A percentile compares a stretch with the other conserved stretches of the same genome.
Conservation (phyloP, 2,888 invertebrate species). For the Leptopterna dolabrata region DNA sequence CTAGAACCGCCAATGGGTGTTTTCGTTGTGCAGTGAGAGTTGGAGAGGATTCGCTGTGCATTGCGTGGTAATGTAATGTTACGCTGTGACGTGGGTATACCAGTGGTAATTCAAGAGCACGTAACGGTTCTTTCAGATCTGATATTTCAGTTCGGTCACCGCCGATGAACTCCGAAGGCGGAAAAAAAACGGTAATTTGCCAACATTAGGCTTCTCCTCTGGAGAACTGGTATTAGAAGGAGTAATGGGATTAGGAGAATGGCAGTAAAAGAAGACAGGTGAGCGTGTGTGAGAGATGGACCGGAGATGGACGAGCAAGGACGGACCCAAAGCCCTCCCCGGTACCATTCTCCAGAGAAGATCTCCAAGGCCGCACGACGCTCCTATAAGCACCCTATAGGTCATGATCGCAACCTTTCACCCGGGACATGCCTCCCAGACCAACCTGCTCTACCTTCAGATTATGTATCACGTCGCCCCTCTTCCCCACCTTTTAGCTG, state of each 20-base stretch:
- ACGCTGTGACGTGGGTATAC: not conserved
- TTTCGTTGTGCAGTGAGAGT: no score
- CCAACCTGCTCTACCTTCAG: constrained; percentile 14
- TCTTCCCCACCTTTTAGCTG: not conserved
- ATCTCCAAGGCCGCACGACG: constrained; percentile 42
- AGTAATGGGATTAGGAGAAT: constrained; percentile 28
- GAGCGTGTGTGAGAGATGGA: constrained; percentile 24
- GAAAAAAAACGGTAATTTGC: constrained; percentile 1
- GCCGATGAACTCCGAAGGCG: not conserved
- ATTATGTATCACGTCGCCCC: constrained; percentile 18
- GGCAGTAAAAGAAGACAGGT: constrained; percentile 24
- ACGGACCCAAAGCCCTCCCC: not conserved
- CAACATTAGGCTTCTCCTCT: not conserved
- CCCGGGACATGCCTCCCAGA: not conserved
- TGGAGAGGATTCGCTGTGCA: no score
- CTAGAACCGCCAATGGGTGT: no score
- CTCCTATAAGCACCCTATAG: constrained; percentile 38
- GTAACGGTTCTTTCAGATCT: not conserved
- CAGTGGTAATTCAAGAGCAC: not conserved
- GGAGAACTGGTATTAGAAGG: constrained; percentile 1
- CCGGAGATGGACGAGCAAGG: constrained; percentile 31
- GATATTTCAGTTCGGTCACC: not conserved
- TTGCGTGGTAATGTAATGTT: no score
- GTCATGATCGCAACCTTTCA: constrained; percentile 54
- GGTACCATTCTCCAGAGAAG: not conserved